Conservation (phyloP, 1,140 invertebrate species). For the Sycophila sp. region DNA sequence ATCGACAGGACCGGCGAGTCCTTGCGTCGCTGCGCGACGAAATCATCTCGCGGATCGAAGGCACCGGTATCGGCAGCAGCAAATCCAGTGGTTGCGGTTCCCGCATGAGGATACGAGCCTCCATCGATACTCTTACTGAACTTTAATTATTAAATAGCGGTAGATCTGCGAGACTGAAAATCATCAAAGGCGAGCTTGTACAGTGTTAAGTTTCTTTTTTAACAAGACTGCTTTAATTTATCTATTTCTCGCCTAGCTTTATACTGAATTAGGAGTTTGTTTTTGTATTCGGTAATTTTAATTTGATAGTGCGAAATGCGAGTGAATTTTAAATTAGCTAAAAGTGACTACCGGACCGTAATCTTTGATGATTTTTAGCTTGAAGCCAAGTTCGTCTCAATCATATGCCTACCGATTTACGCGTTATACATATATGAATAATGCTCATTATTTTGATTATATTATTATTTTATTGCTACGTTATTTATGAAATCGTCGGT, state of each 20-base stretch:
- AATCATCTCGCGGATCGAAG: slow-evolving; percentile 64
- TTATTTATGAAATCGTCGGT: slow-evolving; percentile 9
- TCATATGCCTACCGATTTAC: not conserved
- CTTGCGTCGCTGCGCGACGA: slow-evolving; percentile 74
- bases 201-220: not conserved
- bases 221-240: no score
- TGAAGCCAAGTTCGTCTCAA: not conserved
- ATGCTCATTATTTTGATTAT: no score
- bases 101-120: slow-evolving; percentile 57
- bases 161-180: not conserved
- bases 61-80: slow-evolving; percentile 53
- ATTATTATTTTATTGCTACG: no score
- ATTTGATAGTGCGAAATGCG: not conserved
- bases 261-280: not conserved
- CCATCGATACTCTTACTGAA: slow-evolving; percentile 67
- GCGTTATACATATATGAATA: not conserved
- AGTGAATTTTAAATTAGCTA: not conserved
- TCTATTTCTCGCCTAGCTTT: no score
- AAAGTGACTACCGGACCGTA: no score
- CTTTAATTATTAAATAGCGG: slow-evolving; percentile 20
- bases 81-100: slow-evolving; percentile 44
- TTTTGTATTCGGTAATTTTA: not conserved
- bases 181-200: slow-evolving; percentile 6
- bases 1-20: slow-evolving; percentile 75
- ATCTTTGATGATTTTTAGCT: slow-evolving; percentile 13